Evolutionary conservation across 2,888 invertebrate species (phyloP).

Genomic region (Dascillus cervinus): DNA sequence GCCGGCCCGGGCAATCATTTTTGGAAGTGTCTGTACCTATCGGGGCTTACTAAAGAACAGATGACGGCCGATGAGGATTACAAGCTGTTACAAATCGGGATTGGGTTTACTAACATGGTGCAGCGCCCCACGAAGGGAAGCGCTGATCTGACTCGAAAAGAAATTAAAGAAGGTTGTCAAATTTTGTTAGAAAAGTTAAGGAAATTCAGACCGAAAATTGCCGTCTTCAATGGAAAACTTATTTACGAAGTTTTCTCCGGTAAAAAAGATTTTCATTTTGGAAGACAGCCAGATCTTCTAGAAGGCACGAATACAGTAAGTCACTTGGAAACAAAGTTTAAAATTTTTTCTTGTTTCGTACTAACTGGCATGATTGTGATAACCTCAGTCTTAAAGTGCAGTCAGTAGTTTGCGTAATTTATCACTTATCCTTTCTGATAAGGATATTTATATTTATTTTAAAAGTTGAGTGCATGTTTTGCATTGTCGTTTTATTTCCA

Average conservation of each 20-base stretch:
- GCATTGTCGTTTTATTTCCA: conserved; percentile 41
- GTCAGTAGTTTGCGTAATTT: too few relatives aligned
- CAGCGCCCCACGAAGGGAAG: conserved; percentile 92
- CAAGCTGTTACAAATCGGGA: conserved; percentile 85
- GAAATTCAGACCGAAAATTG: conserved; percentile 91
- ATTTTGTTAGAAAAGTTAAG: conserved; percentile 82
- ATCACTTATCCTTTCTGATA: too few relatives aligned
- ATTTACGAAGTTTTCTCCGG: conserved; percentile 97
- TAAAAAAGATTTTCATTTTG: conserved; percentile 94
- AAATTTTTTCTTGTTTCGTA: too few relatives aligned
- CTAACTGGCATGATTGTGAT: too few relatives aligned
- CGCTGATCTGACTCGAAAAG: conserved; percentile 87
- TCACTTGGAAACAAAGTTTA: too few relatives aligned
- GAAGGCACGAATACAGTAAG: conserved; percentile 92
- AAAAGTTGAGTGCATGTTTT: too few relatives aligned
- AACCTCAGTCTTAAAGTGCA: too few relatives aligned
- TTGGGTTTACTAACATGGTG: conserved; percentile 98
- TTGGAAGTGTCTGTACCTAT: conserved; percentile 95
- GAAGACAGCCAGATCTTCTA: conserved; percentile 87
- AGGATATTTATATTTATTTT: conserved; percentile 1
- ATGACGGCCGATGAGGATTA: conserved; percentile 96
- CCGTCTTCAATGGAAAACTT: conserved; percentile 97
- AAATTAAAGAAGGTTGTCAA: conserved; percentile 89
- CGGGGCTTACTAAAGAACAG: conserved; percentile 89
- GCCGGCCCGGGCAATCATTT: conserved; percentile 99